Base-by-base conservation (phyloP, 1,140 invertebrate genomes). In the Ectropis grisescens region DNA sequence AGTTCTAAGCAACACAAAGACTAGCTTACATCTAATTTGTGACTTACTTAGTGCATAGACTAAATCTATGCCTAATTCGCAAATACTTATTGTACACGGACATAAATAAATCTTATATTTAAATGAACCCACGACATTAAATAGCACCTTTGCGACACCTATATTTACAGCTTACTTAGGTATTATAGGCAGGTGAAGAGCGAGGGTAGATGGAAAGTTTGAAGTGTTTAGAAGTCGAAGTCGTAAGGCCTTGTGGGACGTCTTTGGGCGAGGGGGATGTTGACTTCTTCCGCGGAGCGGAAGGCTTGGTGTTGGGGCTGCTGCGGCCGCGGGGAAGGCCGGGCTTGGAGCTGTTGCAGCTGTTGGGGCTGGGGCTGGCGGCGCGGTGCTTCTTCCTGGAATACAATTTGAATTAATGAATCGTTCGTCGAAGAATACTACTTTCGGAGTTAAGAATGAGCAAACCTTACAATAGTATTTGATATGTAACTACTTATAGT, bases 281-380 rank as follows among this genome's bases (percentile, higher is more conserved):
- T 94, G 1, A 94, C 91, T 59, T 93, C 91, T 65, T 94, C 92
- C 1, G 92, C 91, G 11, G 91, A 91, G 40, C 90, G 87, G 67
- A 92, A 94, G 3, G 93, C 91, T 61, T 92, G 90, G 6, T 76
- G 46, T 54, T 4, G 4, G 2, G 74, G 42, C 54, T 67, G 54
- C 59, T 78, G 58, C 36, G 54, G 58, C 47, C 70, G 50, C 48
- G 72, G 53, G 10, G 46, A 39, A 16, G 71, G 62, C 16, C 67
- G 42, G 42, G 66, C 49, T 56, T 71, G 74, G 24, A 47, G 52
- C 11, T 41, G 36, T 11, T 26, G 47, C 30, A 13, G 37, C 13
- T 23, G 41, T 12, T 12, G 35, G 22, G 44, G 39, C 29, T 33
- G 22, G 10, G 39, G 60, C 11, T 47, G 47, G 15, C 53, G 60